A percentile compares a stretch with the other conserved stretches of the same genome.
These are phyloP conservation scores for Saccopteryx leptura DNA, from an alignment of 2,113 vertebrate genomes.

Conservation along the genomic window DNA sequence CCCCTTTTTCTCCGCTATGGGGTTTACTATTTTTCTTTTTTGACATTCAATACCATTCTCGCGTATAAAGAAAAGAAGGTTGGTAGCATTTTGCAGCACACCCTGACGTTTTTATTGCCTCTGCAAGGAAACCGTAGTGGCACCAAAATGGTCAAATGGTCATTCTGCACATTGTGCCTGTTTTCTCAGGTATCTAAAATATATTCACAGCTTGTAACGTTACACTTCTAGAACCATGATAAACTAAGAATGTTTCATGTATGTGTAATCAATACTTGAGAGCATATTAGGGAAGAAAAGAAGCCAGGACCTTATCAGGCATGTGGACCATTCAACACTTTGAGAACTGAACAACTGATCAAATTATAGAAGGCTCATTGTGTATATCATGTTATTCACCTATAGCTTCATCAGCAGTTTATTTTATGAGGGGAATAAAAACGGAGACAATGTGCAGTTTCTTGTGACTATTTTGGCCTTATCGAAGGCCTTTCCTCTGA, in stretches of 20 bases:
- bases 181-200: conserved; percentile 83
- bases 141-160: conserved; percentile 55
- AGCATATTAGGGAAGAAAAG: conserved; percentile 85
- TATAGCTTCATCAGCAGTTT: conserved; percentile 76
- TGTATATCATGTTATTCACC: conserved; percentile 78
- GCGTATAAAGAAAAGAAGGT: conserved; percentile 18
- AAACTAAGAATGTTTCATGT: conserved; percentile 83
- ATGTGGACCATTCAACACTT: conserved; percentile 36
- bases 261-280: conserved; percentile 83
- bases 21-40: not conserved
- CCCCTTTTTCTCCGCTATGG: not conserved
- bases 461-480: conserved; percentile 63
- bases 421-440: conserved; percentile 54
- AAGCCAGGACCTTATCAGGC: conserved; percentile 81
- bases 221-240: conserved; percentile 81
- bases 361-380: conserved; percentile 79
- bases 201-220: conserved; percentile 83
- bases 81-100: conserved; percentile 55
- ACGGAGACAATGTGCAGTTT: conserved; percentile 65
- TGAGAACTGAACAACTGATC: conserved; percentile 82
- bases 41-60: not conserved
- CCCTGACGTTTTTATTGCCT: conserved; percentile 63
- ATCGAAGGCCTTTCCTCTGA: conserved; percentile 61
- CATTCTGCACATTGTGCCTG: conserved; percentile 75
- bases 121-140: conserved; percentile 76